A percentile compares a stretch with the other conserved stretches of the same genome.
Conservation (phyloP, 2,797 vertebrate species). For the Rhinophrynus dorsalis region DNA sequence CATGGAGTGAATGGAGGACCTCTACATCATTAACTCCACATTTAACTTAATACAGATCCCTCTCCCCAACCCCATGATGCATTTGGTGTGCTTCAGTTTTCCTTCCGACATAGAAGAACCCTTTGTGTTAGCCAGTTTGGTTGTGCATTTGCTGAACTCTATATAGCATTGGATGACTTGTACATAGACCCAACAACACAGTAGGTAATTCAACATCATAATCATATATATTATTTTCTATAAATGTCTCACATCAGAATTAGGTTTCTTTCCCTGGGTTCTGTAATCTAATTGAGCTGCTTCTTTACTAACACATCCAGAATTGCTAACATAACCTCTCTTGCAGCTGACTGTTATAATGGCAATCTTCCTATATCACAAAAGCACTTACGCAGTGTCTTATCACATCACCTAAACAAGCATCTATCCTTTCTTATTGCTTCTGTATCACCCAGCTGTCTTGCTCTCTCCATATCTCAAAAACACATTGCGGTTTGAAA, state of each 20-base stretch:
- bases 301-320: conserved; percentile 25
- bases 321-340: conserved; percentile 36
- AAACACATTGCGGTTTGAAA: conserved; percentile 31
- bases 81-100: too few species aligned
- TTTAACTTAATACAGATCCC: too few species aligned
- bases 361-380: conserved; percentile 33
- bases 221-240: conserved; percentile 14
- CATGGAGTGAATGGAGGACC: too few species aligned
- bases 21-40: too few species aligned
- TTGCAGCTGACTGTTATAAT: conserved; percentile 23
- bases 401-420: conserved; percentile 47
- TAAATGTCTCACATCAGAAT: conserved; percentile 33
- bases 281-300: conserved; percentile 34
- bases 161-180: too few species aligned
- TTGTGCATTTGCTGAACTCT: too few species aligned
- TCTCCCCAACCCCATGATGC: too few species aligned
- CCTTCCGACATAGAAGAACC: too few species aligned
- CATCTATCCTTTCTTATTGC: conserved; percentile 42
- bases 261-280: conserved; percentile 11
- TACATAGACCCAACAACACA: too few species aligned
- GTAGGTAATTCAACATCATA: neutral
- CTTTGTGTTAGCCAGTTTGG: too few species aligned
- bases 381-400: conserved; percentile 37
- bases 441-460: conserved; percentile 47
- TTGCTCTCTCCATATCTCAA: conserved; percentile 29